A percentile compares a stretch with the other conserved stretches of the same genome.
Conservation (phyloP, 1,140 invertebrate species). For the Whitmania pigra region DNA sequence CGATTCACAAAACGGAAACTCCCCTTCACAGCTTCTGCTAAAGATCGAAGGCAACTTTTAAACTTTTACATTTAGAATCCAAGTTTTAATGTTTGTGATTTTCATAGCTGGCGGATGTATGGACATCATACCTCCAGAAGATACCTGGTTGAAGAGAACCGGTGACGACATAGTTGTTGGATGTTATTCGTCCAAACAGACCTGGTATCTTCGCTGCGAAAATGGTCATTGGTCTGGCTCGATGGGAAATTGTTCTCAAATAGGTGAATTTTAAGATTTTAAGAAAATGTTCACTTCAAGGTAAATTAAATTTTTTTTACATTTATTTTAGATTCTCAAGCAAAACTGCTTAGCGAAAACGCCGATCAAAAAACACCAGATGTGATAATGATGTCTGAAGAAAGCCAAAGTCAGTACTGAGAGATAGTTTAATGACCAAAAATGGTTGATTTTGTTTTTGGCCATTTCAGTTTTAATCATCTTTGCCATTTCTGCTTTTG, state of each 20-base stretch:
- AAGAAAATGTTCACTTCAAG: background rate
- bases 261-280: background rate
- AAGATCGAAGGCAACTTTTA: too few relatives aligned
- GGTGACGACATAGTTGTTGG: constrained; percentile 10
- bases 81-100: too few relatives aligned
- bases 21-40: too few relatives aligned
- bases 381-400: constrained; percentile 2
- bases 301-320: background rate
- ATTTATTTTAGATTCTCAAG: background rate
- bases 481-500: background rate
- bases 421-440: background rate
- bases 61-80: too few relatives aligned
- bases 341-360: background rate
- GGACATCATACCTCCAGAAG: constrained; percentile 9
- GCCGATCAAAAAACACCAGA: background rate
- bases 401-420: background rate
- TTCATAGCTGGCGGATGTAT: background rate
- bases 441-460: background rate
- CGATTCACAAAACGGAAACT: too few relatives aligned
- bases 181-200: constrained; percentile 9
- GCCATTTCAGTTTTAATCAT: constrained; percentile 6
- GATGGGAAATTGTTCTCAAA: constrained; percentile 11
- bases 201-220: constrained; percentile 6
- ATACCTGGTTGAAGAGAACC: constrained; percentile 14
- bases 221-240: background rate